Percentiles rank a stretch among this genome's conserved stretches.
Conservation (phyloP, 2,888 invertebrate genomes). For the Norana najaformis region DNA sequence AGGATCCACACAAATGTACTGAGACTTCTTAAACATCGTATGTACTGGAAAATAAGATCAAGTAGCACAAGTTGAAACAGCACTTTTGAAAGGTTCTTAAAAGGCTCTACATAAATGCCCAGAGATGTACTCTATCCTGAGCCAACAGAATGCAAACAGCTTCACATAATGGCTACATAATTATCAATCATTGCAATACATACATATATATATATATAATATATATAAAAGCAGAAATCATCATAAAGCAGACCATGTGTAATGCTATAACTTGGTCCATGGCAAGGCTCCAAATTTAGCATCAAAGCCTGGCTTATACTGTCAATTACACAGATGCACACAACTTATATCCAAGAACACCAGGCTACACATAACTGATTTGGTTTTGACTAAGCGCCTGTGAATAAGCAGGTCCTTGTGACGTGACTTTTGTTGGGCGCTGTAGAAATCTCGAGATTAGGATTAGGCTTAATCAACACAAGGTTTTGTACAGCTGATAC, state of each 20-base stretch:
- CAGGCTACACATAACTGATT: background rate
- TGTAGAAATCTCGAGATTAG: too few relatives aligned
- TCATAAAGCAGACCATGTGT: background rate
- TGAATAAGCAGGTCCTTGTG: too few relatives aligned
- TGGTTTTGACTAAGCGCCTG: too few relatives aligned
- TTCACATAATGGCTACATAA: too few relatives aligned
- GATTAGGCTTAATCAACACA: too few relatives aligned
- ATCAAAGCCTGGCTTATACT: background rate
- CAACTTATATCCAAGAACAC: background rate
- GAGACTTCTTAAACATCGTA: background rate
- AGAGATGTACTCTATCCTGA: background rate
- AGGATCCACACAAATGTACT: background rate
- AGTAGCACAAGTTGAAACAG: background rate
- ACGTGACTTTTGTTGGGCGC: too few relatives aligned
- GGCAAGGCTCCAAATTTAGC: background rate
- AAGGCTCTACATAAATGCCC: background rate
- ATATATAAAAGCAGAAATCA: background rate
- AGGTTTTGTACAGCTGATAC: background rate
- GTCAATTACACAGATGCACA: background rate
- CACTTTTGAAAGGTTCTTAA: background rate
- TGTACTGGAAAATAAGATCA: background rate
- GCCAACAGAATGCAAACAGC: background rate
- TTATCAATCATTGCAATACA: background rate
- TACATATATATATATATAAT: background rate
- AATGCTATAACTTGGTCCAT: background rate